Conservation (phyloP, 1,140 invertebrate species). For the Coelopa frigida region DNA sequence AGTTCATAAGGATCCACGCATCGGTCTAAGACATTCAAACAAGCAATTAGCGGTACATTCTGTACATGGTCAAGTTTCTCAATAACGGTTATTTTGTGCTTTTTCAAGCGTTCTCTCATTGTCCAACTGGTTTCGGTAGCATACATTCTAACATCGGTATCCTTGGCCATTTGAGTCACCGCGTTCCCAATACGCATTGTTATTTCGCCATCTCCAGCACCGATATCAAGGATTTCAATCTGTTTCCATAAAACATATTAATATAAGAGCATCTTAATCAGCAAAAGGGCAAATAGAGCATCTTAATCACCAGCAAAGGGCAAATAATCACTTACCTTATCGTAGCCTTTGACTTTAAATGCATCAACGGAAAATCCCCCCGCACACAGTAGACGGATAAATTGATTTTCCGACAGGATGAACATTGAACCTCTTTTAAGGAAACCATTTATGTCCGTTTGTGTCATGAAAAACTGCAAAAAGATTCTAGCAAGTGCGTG, state of each 20-base stretch:
- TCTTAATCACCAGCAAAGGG: neutral
- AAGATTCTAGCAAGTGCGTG: constrained; percentile 59
- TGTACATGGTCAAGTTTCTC: constrained; percentile 27
- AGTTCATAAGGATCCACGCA: constrained; percentile 71
- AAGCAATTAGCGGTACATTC: constrained; percentile 58
- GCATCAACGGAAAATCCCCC: too few species aligned
- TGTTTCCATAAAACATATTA: constrained; percentile 12
- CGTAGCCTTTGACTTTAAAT: constrained; percentile 13
- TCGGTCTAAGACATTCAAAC: constrained; percentile 81
- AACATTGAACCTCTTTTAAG: constrained; percentile 85
- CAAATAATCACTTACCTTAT: constrained; percentile 15
- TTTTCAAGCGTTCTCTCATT: constrained; percentile 64
- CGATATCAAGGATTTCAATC: constrained; percentile 65
- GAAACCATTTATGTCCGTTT: constrained; percentile 69
- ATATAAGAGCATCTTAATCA: neutral
- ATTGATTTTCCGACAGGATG: constrained; percentile 70
- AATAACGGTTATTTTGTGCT: constrained; percentile 56
- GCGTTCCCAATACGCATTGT: constrained; percentile 60
- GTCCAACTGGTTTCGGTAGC: constrained; percentile 77
- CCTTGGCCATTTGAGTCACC: constrained; percentile 28
- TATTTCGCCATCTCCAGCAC: constrained; percentile 83
- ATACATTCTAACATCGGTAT: constrained; percentile 42
- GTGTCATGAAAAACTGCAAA: constrained; percentile 65
- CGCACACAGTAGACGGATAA: constrained; percentile 51
- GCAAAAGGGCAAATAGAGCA: neutral